A percentile compares a stretch with the other conserved stretches of the same genome.
phyloP scores from a whole-genome alignment of 2,888 invertebrate genomes.

The Papilio demoleus region DNA sequence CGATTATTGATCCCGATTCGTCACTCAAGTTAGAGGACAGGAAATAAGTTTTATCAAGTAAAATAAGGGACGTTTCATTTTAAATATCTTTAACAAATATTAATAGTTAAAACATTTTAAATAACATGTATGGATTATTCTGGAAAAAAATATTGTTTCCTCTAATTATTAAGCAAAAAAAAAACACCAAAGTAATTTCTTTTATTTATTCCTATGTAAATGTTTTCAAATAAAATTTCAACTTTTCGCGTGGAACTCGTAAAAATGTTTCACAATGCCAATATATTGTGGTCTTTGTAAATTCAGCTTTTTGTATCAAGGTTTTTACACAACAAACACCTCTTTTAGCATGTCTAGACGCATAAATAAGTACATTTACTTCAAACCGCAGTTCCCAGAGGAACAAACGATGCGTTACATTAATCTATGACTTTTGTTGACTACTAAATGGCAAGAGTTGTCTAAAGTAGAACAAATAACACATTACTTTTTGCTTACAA shows the following conservation, averaged over 20 bases:
- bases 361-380: constrained; percentile 39
- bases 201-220: no score
- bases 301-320: constrained; percentile 17
- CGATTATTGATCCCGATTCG: constrained; percentile 33
- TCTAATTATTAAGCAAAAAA: no score
- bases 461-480: constrained; percentile 1
- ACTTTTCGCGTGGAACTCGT: constrained; percentile 1
- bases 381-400: constrained; percentile 8
- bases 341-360: constrained; percentile 39
- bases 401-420: constrained; percentile 23
- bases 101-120: no score
- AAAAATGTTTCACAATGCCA: constrained; percentile 12
- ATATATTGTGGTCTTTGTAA: constrained; percentile 21
- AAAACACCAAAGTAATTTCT: no score
- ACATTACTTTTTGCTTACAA: background rate
- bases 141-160: background rate
- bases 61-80: no score
- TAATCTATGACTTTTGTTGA: constrained; percentile 27
- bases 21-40: constrained; percentile 8
- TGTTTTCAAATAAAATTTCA: background rate
- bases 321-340: constrained; percentile 31
- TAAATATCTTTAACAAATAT: no score
- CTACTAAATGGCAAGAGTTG: constrained; percentile 19
- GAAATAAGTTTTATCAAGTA: constrained; percentile 11
- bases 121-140: background rate